Percentiles rank a stretch among this genome's conserved stretches.
Evolutionary conservation across 2,113 vertebrate genomes (phyloP).

Genomic region (Passer domesticus): DNA sequence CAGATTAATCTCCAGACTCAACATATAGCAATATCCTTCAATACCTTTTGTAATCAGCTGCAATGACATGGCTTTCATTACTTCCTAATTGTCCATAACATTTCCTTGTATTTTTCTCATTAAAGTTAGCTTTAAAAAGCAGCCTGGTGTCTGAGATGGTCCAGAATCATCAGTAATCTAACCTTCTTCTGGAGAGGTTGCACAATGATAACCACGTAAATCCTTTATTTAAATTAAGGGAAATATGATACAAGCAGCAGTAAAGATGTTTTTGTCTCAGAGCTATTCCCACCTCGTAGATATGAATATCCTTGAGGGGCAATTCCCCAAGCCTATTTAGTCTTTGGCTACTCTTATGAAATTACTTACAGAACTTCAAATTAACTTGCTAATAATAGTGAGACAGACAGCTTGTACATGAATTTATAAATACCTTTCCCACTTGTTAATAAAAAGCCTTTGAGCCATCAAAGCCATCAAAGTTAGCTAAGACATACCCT

Average conservation of each 20-base stretch:
- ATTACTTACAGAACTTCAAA: conserved; percentile 5
- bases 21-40: background rate
- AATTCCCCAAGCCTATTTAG: background rate
- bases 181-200: background rate
- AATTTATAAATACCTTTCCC: background rate
- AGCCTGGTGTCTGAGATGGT: background rate
- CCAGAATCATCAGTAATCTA: background rate
- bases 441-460: background rate
- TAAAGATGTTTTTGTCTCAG: background rate
- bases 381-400: background rate
- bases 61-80: conserved; percentile 33
- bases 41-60: conserved; percentile 18
- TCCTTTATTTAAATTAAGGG: background rate
- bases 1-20: background rate
- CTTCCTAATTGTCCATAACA: conserved; percentile 32
- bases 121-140: conserved; percentile 24
- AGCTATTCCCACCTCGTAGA: background rate
- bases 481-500: background rate
- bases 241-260: background rate
- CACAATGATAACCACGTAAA: background rate
- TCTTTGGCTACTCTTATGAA: background rate
- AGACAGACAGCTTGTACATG: background rate
- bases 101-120: conserved; percentile 7
- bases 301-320: background rate
- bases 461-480: background rate